Evolutionary conservation across 2,888 invertebrate species (phyloP).

Genomic region (Ecdyonurus torrentis): DNA sequence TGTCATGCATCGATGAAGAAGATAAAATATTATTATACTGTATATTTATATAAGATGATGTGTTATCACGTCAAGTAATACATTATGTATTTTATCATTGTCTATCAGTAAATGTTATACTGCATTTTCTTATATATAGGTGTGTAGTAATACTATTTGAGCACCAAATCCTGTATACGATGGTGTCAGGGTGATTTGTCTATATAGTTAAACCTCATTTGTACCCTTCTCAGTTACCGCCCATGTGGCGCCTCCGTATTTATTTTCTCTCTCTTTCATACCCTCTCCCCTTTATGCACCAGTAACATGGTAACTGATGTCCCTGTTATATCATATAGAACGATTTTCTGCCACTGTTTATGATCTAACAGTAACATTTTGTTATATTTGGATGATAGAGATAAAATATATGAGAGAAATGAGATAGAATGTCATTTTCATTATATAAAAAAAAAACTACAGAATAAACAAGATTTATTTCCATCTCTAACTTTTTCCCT

Average conservation of each 20-base stretch:
- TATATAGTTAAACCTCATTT: not conserved
- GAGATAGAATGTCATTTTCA: not conserved
- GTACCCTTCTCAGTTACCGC: not conserved
- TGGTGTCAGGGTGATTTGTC: not conserved
- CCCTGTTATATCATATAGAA: not conserved
- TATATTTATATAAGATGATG: no score
- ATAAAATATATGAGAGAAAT: no score
- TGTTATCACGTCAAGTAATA: no score
- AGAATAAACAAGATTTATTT: not conserved
- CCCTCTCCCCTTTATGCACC: not conserved
- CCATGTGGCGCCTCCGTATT: no score
- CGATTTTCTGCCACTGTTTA: not conserved
- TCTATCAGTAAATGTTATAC: no score
- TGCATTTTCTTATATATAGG: no score
- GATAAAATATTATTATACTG: no score
- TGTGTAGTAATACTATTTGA: not conserved
- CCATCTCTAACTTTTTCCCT: not conserved
- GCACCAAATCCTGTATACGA: not conserved
- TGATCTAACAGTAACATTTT: no score
- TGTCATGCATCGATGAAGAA: not conserved
- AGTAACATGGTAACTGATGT: not conserved
- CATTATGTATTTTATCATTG: no score
- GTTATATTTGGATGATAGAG: no score
- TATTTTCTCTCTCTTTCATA: not conserved
- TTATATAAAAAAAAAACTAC: no score